Evolutionary conservation across 2,888 invertebrate species (phyloP), one percentile per base, ranked within the genome.

Genomic region (Thumatha senex): DNA sequence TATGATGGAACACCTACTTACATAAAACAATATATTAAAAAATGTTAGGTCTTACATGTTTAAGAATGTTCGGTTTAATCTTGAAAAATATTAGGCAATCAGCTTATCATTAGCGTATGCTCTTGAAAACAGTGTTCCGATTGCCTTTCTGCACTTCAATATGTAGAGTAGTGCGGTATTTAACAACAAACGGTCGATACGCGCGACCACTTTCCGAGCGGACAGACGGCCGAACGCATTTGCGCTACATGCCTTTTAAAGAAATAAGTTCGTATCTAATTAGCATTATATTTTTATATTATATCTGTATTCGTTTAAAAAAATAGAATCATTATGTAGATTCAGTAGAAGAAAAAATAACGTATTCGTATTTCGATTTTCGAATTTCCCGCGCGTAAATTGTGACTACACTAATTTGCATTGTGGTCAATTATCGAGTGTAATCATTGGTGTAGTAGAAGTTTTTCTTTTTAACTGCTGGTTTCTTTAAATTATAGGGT

Each of bases 131-230:
- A 57, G 60, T 54, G 73, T 74, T 78, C 74, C 76, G 72, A 76
- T 78, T 66, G 75, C 77, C 77, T 78, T 82, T 79, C 78, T 72
- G 79, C 60, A 70, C 73, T 75, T 67, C 73, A 68, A 87, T 89
- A 89, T 88, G 85, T 88, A 87, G 85, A 84, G 80, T 86, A 86
- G 80, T 80, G 76, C 76, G 70, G 89, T 91, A 91, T 91, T 91
- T 91, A 91, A 91, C 83, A 85, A 81, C 84, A 81, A 69, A 77
- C 84, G 56, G 62, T 60, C 74, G 80, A 82, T 78, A 80, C 84
- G 83, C 82, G 82, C 82, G 84, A 82, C 82, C 90, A 91, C 82
- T 91, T 83, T 79, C 80, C 71, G 61, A 74, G 72, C 84, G 82
- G 79, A 67, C 82, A 72, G 78, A 78, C 75, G 74, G 78, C 70